Conservation (phyloP, 2,113 vertebrate genomes). For the Malurus cyaneus region DNA sequence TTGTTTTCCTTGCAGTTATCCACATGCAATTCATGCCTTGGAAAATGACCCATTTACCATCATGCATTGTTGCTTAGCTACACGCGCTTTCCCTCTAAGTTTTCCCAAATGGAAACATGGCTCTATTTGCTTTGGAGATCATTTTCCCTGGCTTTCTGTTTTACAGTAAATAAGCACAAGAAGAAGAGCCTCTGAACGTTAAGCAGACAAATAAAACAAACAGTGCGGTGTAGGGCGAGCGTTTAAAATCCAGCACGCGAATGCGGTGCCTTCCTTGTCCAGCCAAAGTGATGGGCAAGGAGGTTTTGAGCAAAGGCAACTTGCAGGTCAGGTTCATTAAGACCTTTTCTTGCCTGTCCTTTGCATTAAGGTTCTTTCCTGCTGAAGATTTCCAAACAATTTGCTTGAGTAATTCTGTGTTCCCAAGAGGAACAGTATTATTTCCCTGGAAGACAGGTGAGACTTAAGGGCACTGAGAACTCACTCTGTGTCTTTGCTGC, state of each 20-base stretch:
- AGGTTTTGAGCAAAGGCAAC: not conserved
- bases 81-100: constrained; percentile 37
- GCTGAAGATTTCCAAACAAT: not conserved
- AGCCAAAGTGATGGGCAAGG: not conserved
- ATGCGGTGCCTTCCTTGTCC: not conserved
- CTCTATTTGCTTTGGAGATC: constrained; percentile 67
- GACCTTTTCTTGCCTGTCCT: not conserved
- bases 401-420: not conserved
- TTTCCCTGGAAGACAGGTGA: not conserved
- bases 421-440: not conserved
- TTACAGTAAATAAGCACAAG: constrained; percentile 44
- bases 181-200: constrained; percentile 33
- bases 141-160: constrained; percentile 57
- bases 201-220: not conserved
- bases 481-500: not conserved
- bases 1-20: constrained; percentile 56
- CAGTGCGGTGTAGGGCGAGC: not conserved
- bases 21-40: constrained; percentile 62
- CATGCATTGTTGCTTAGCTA: constrained; percentile 66
- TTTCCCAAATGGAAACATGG: constrained; percentile 71
- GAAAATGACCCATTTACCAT: constrained; percentile 66
- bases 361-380: not conserved
- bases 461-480: not conserved
- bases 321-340: not conserved
- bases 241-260: not conserved